Evolutionary conservation across 1,140 invertebrate genomes (phyloP), one percentile per base, ranked within the genome.

Genomic region (Periplaneta americana): DNA sequence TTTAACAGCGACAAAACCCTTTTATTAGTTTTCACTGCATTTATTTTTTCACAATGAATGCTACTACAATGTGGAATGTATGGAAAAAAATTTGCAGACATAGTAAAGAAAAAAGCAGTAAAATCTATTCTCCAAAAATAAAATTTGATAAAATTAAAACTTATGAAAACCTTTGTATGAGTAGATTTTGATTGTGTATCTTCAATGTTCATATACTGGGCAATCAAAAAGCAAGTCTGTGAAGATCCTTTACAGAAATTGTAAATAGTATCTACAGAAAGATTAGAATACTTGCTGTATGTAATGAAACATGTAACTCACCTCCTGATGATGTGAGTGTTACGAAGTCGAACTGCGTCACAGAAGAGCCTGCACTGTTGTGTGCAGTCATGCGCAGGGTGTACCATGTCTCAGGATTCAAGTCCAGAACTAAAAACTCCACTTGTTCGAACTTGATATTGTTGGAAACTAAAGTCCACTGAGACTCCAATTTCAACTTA

Each of bases 301-400:
- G 22, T 13, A 74, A 80, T 75, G 22, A 36, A 2, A 18, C 2
- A 80, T 18, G 22, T 3, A 80, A 84, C 87, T 85, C 83, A 89
- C 89, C 88, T 80, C 88, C 89, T 18, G 86, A 85, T 80, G 86
- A 87, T 5, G 87, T 87, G 3, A 88, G 85, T 0, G 89, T 90
- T 4, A 86, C 86, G 83, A 90, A 88, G 77, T 87, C 82, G 77
- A 84, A 85, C 2, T 80, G 78, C 15, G 81, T 83, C 0, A 83
- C 78, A 28, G 84, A 82, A 34, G 83, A 66, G 6, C 89, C 89
- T 18, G 89, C 88, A 39, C 88, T 87, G 83, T 88, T 90, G 82
- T 88, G 86, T 9, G 88, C 89, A 9, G 87, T 88, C 9, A 90
- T 86, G n/a, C 87, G 86, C 84, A 90, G 85, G 10, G 84, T 84